Evolutionary conservation across 2,113 vertebrate genomes (phyloP), one percentile per base, ranked within the genome.

Genomic region (Ammospiza nelsoni): DNA sequence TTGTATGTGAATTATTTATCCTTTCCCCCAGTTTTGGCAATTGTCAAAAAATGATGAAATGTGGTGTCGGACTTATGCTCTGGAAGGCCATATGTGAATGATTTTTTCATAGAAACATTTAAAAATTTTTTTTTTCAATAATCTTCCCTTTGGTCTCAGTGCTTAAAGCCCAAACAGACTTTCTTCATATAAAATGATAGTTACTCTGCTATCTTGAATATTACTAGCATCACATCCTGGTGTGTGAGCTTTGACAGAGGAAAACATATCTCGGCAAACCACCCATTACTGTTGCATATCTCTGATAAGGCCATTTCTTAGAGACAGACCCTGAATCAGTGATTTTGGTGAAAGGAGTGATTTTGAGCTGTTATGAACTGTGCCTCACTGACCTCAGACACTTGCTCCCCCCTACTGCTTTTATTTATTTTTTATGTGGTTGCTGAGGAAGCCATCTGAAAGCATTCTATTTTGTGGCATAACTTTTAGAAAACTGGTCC

Each of bases 1-100:
- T 98, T 96, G 87, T 89, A 17, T 76, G 79, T 78, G 84, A 81
- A 68, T 95, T 95, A 89, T 84, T 93, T 93, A 82, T 69, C 52
- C 49, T 89, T 86, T 87, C 16, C 49, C 48, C 29, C 37, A 72
- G 39, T 90, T 92, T 72, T 84, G 80, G 76, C 61, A 79, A 10
- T 58, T 89, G 89, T 90, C 80, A 78, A 75, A 86, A 96, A 91
- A 62, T 15, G 8, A 81, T 86, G 68, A 88, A 93, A 67, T 2
- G 4, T 18, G 9, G 54, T 68, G 57, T 80, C 29, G 27, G 31
- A 65, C 39, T 83, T 24, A 31, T 4, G 3, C 79, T 88, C 55
- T 74, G 37, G 52, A 80, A 92, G 44, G 73, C 80, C 80, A 46
- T 41, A 35, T 73, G 79, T 33, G 65, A 72, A 61, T 74, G 66